phyloP scores from a whole-genome alignment of 23 tunicate species.

The Styela plicata region DNA sequence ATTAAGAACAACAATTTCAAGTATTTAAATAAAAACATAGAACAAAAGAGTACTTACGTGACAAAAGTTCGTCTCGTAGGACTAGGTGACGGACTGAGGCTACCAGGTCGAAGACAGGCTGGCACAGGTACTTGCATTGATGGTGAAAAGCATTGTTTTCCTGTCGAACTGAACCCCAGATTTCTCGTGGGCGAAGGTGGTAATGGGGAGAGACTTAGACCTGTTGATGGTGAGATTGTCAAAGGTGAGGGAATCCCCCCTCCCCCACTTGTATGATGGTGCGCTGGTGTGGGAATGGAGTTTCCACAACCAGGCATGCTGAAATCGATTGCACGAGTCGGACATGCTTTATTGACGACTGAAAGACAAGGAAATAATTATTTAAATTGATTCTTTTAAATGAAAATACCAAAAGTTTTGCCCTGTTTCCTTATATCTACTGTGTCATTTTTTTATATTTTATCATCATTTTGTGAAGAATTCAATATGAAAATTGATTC shows the following conservation, averaged over 20 bases:
- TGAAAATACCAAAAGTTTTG: too few relatives aligned
- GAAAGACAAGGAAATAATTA: not conserved
- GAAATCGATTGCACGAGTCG: conserved; percentile 66
- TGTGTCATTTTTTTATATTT: too few relatives aligned
- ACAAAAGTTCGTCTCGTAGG: conserved; percentile 79
- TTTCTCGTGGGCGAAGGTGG: conserved; percentile 80
- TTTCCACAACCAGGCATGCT: conserved; percentile 34
- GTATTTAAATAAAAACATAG: too few relatives aligned
- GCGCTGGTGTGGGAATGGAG: conserved; percentile 28
- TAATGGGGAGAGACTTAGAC: conserved; percentile 46
- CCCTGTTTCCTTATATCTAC: too few relatives aligned
- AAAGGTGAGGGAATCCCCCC: conserved; percentile 79
- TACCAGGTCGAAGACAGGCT: conserved; percentile 33
- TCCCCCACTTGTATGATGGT: conserved; percentile 36
- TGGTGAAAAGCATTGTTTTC: conserved; percentile 89
- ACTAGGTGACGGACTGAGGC: conserved; percentile 91
- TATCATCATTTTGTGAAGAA: too few relatives aligned
- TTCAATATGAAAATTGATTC: too few relatives aligned
- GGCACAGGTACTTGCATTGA: conserved; percentile 78
- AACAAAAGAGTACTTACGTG: conserved; percentile 52
- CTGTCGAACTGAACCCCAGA: conserved; percentile 46
- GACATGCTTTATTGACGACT: conserved; percentile 17
- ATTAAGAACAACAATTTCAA: not conserved
- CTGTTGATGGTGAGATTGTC: conserved; percentile 50
- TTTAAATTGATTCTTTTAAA: not conserved